Percentiles rank a stretch among this genome's conserved stretches.
Evolutionary conservation across 2,113 vertebrate species (phyloP).

Genomic region (Plecotus auritus): DNA sequence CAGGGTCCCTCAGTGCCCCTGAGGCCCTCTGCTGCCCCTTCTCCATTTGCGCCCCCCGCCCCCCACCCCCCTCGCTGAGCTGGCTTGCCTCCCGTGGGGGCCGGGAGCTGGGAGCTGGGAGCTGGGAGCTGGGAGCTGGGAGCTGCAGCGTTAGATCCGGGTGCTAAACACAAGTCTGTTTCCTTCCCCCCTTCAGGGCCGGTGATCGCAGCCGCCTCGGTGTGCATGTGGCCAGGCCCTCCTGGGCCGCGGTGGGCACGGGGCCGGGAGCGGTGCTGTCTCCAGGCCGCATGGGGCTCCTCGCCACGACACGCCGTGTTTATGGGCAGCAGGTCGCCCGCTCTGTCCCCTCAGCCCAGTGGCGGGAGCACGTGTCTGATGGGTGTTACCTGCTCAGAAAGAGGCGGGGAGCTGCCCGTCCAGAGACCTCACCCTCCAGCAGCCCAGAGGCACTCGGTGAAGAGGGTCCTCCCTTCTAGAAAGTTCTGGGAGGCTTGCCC

Average conservation of each 20-base stretch:
- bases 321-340: neutral
- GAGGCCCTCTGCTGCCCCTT: neutral
- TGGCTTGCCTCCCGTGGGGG: too few species aligned
- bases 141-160: too few species aligned
- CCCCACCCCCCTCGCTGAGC: too few species aligned
- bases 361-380: neutral
- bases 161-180: rapidly evolving
- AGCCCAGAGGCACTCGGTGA: neutral
- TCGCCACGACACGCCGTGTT: rapidly evolving
- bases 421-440: neutral
- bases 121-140: too few species aligned
- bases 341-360: neutral
- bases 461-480: neutral
- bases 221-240: neutral
- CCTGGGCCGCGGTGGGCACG: rapidly evolving
- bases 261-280: neutral
- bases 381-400: neutral
- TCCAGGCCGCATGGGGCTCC: neutral
- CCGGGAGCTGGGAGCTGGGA: too few species aligned
- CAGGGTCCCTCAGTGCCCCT: neutral
- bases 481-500: neutral
- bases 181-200: neutral
- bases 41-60: neutral
- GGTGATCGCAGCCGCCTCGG: neutral
- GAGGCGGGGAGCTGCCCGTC: rapidly evolving